Base-by-base conservation (phyloP, 2,888 invertebrate genomes). In the Cryptocheilus praepositus region DNA sequence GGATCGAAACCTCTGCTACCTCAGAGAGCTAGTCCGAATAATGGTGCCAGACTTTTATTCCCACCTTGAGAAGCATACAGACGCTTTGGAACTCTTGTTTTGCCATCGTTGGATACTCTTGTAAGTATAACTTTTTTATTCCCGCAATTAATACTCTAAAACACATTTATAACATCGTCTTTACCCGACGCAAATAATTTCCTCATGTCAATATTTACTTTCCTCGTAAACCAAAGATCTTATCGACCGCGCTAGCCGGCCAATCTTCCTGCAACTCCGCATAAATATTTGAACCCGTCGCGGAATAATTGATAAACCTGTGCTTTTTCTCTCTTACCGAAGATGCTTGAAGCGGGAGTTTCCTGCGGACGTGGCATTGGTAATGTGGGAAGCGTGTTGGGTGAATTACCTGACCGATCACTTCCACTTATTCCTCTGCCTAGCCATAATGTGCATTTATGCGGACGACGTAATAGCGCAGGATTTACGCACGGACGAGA, bases 361-460 rank as follows among this genome's bases (percentile, higher is more conserved):
- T 85, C 94, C 95, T 0, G 96, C 97, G 87, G 93, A 93, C 15
- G 95, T 96, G 45, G 96, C 96, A 0, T 91, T 97, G 53, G 91
- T 94, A 43, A 97, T 98, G 94, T 98, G 97, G 97, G 97, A 98
- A 90, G 95, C 97, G 2, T 98, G 98, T 89, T 98, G 98, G 98
- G 95, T 97, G 0, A 97, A 97, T 90, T 98, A 97, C 89, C 93
- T 97, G 85, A 98, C 98, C 0, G 96, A 97, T 88, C 97, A 97
- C 89, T 98, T 98, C 90, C 98, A 98, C 86, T 90, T 98, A 83
- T 98, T 98, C 89, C 91, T 98, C 64, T 97, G 97, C 86, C 91
- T 97, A 79, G 96, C 98, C 62, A 97, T 98, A 82, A 94, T 98
- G 72, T 95, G 95, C 49, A 95, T 97, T 36, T 98, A 98, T 86